phyloP scores from a whole-genome alignment of 2,888 invertebrate species.

The Drosophila helvetica region DNA sequence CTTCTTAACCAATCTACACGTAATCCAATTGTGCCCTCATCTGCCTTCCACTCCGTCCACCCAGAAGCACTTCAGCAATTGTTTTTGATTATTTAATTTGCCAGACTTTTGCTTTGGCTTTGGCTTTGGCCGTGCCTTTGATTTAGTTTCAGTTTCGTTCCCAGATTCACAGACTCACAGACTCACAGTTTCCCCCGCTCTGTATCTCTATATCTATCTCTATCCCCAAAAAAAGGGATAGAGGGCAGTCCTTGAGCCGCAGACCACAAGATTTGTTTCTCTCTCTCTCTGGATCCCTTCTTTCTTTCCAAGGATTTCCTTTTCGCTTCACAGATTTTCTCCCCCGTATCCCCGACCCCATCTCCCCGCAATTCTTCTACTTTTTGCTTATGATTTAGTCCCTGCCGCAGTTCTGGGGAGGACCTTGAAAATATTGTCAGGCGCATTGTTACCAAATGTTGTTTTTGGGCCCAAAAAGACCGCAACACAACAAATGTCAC shows the following conservation, averaged over 20 bases:
- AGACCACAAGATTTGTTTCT: constrained; percentile 52
- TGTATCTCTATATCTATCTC: background rate
- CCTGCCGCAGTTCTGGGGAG: constrained; percentile 60
- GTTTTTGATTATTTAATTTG: constrained; percentile 69
- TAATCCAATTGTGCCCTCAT: constrained; percentile 61
- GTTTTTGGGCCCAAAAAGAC: constrained; percentile 33
- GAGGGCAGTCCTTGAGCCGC: constrained; percentile 35
- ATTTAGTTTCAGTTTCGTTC: constrained; percentile 63
- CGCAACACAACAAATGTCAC: constrained; percentile 57
- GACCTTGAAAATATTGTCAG: constrained; percentile 72
- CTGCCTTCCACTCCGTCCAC: constrained; percentile 7
- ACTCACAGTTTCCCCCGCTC: background rate
- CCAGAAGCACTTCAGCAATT: constrained; percentile 49
- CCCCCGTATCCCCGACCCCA: background rate
- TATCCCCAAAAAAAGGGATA: background rate
- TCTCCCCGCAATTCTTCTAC: background rate
- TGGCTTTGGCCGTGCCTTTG: constrained; percentile 25
- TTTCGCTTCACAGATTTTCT: background rate
- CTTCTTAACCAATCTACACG: constrained; percentile 63
- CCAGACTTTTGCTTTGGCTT: constrained; percentile 61
- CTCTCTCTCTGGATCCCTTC: background rate
- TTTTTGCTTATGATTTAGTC: constrained; percentile 62
- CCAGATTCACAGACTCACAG: constrained; percentile 26
- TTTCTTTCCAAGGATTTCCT: constrained; percentile 1
- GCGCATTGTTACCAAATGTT: constrained; percentile 55